A percentile compares a stretch with the other conserved stretches of the same genome.
Conservation (phyloP, 2,888 invertebrate species). For the Cyclophora albipunctata region DNA sequence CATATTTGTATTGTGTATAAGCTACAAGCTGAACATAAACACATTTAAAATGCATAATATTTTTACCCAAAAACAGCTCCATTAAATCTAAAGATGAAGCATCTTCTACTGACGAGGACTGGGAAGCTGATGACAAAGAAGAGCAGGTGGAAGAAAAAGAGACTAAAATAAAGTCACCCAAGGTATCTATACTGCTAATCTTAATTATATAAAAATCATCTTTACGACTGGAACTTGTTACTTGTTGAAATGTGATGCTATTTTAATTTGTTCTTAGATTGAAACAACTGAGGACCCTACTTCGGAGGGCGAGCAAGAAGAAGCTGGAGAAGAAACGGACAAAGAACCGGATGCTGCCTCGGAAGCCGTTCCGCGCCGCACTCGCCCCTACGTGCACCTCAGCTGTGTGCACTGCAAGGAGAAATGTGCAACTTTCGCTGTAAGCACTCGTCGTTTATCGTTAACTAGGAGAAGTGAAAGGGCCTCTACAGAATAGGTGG, state of each 20-base stretch:
- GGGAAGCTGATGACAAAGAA: conserved; percentile 67
- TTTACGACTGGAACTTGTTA: too few species aligned
- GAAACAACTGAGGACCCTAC: conserved; percentile 48
- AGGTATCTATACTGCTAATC: conserved; percentile 32
- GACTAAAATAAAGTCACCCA: conserved; percentile 53
- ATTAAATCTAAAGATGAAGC: conserved; percentile 67
- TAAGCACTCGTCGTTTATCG: conserved; percentile 31
- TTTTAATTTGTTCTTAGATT: too few species aligned
- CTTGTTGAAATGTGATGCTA: too few species aligned
- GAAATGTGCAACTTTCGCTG: conserved; percentile 83
- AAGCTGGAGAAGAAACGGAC: conserved; percentile 69
- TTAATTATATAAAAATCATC: background rate
- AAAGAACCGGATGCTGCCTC: conserved; percentile 73
- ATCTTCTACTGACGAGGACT: conserved; percentile 67
- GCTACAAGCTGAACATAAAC: too few species aligned
- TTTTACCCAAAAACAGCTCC: conserved; percentile 37
- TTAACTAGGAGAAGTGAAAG: background rate
- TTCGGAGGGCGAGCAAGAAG: conserved; percentile 62
- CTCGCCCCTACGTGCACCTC: conserved; percentile 78
- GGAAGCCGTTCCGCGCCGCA: conserved; percentile 70
- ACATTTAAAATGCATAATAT: too few species aligned
- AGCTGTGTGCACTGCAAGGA: conserved; percentile 86
- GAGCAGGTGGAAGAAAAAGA: conserved; percentile 60
- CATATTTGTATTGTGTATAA: too few species aligned
- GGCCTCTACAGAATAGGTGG: too few species aligned